A percentile compares a stretch with the other conserved stretches of the same genome.
Conservation (phyloP, 2,888 invertebrate genomes). For the Hypsopygia costalis region DNA sequence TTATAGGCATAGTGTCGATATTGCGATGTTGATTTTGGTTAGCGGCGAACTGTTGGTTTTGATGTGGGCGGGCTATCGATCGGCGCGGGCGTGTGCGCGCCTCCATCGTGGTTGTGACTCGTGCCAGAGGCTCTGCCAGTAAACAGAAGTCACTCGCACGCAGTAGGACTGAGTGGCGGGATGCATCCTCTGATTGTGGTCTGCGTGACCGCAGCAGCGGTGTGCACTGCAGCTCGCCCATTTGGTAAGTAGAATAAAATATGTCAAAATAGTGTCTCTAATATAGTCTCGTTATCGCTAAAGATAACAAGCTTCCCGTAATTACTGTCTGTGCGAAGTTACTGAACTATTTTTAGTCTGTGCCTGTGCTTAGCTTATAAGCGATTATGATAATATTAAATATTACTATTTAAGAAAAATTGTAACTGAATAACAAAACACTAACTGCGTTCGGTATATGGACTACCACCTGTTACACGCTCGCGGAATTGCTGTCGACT, state of each 20-base stretch:
- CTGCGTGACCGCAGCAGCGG: constrained; percentile 38
- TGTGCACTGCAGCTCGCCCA: constrained; percentile 45
- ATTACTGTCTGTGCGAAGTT: constrained; percentile 16
- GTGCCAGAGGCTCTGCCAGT: constrained; percentile 27
- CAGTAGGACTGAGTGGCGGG: constrained; percentile 26
- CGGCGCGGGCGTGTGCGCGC: constrained; percentile 63
- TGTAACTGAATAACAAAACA: neutral
- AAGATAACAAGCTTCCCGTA: constrained; percentile 33
- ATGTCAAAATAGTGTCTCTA: constrained; percentile 6
- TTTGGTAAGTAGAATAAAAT: constrained; percentile 41
- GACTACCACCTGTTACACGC: constrained; percentile 43
- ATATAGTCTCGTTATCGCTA: constrained; percentile 15
- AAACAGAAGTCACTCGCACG: constrained; percentile 40
- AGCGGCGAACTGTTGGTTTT: constrained; percentile 29
- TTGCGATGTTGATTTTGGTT: constrained; percentile 28
- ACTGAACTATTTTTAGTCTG: constrained; percentile 1
- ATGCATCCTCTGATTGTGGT: constrained; percentile 49
- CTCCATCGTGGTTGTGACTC: constrained; percentile 24
- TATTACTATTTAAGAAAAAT: too few relatives aligned
- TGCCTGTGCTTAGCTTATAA: constrained; percentile 7
- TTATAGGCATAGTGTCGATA: constrained; percentile 13
- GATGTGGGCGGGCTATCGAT: constrained; percentile 75
- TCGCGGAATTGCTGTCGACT: neutral
- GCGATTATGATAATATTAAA: neutral
- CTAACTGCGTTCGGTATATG: constrained; percentile 1